A percentile compares a stretch with the other conserved stretches of the same genome.
phyloP scores from a whole-genome alignment of 2,113 vertebrate genomes.

The Bettongia penicillata region DNA sequence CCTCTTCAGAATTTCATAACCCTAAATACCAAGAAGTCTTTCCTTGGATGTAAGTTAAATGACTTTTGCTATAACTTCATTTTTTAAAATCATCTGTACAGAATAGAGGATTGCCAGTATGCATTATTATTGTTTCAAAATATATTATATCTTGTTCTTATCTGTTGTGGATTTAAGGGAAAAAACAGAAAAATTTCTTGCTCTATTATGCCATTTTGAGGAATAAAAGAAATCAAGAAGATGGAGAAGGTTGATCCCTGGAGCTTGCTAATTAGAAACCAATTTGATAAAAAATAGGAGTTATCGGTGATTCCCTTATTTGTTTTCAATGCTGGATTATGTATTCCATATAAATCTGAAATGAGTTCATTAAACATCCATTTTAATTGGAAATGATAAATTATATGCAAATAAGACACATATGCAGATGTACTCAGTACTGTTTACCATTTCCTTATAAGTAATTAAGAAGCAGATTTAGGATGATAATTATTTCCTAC shows the following conservation, averaged over 20 bases:
- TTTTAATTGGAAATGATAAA: constrained; percentile 1
- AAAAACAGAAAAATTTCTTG: neutral
- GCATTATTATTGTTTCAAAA: neutral
- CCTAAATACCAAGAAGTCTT: neutral
- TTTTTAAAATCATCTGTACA: neutral
- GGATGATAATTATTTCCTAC: neutral
- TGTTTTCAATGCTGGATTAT: neutral
- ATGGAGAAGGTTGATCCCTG: neutral
- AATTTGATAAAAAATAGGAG: neutral
- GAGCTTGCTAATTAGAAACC: neutral
- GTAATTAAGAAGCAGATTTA: neutral
- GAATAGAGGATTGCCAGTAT: neutral
- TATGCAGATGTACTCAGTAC: neutral
- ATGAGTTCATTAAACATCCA: neutral
- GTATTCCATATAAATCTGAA: neutral
- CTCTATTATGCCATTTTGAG: neutral
- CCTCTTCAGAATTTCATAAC: neutral
- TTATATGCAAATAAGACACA: neutral
- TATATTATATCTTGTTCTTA: neutral
- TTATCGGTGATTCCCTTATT: neutral
- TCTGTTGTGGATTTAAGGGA: neutral
- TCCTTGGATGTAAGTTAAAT: neutral
- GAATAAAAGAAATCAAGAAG: neutral
- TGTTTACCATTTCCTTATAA: neutral
- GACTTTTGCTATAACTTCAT: neutral